Base-by-base conservation (phyloP, 2,888 invertebrate species). In the Hoplodrina ambigua region DNA sequence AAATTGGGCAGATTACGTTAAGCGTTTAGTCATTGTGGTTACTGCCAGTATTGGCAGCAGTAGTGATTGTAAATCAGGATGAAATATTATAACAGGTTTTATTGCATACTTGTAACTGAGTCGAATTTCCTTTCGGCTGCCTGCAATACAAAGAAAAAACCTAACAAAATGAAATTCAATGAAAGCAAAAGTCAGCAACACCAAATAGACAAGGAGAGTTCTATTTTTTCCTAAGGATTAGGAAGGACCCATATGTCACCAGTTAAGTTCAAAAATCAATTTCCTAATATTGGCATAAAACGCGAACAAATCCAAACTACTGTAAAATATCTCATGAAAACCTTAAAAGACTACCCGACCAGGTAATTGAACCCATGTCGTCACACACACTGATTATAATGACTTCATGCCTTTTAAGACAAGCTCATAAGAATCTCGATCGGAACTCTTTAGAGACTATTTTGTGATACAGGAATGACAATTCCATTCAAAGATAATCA, bases 1-100 rank as follows among this genome's bases (percentile, higher is more conserved):
- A 63, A 63, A 66, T 67, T 74, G 65, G 15, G 37, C 25, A 63
- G 41, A 61, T 78, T 46, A 49, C 54, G 75, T 66, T 60, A 70
- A 78, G 56, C 46, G 4, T 70, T 63, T 52, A 74, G 78, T 77
- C 60, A 74, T 60, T 59, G 17, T 65, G 65, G 53, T 59, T 57
- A 58, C 74, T 69, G 55, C 50, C 56, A 33, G 54, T 54, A 61
- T 57, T 62, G 66, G 50, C 70, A 41, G 17, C 49, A 13, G 11
- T 10, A 37, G 17, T 54, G 13, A 33, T 0, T 44, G 44, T 74
- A 62, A 54, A 69, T 62, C 61, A 58, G 13, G 15, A n/a, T 60
- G 44, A 67, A 67, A 50, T 72, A 72, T 66, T 59, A 50, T 4
- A 66, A 25, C 66, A 66, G 54, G 50, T 72, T 66, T 55, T 54